Evolutionary conservation across 2,797 vertebrate species (phyloP).

Genomic region (Xenops minutus): DNA sequence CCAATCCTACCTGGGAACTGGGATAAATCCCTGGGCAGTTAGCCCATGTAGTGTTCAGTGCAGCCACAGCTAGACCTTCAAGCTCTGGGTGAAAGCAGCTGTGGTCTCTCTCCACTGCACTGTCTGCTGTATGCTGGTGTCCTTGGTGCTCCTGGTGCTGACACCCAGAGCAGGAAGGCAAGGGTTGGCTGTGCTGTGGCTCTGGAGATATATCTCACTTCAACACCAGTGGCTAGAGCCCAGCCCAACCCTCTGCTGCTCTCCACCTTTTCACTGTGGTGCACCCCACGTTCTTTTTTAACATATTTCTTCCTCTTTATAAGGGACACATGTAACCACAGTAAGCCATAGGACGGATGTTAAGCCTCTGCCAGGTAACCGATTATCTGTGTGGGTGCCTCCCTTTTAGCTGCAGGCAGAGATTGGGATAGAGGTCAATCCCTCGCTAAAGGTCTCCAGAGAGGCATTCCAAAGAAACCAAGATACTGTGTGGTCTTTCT

Average conservation of each 20-base stretch:
- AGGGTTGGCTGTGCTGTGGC: rapidly evolving
- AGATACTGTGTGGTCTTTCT: background rate
- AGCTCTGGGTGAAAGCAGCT: background rate
- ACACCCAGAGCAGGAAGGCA: rapidly evolving
- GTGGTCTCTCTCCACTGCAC: background rate
- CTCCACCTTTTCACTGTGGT: background rate
- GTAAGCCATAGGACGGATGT: rapidly evolving
- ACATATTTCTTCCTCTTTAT: background rate
- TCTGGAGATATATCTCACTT: background rate
- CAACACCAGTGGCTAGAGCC: background rate
- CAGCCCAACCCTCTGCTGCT: background rate
- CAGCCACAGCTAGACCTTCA: background rate
- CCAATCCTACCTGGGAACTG: background rate
- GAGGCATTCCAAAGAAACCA: background rate
- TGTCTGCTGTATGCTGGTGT: rapidly evolving
- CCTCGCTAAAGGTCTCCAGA: background rate
- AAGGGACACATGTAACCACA: background rate
- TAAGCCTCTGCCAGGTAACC: background rate
- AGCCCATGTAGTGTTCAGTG: rapidly evolving
- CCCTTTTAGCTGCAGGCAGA: background rate
- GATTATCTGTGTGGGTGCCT: background rate
- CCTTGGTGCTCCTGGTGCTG: background rate
- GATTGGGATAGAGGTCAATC: background rate
- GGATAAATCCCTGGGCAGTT: background rate
- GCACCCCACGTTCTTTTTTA: background rate